Percentiles rank a stretch among this genome's conserved stretches.
Conservation (phyloP, 2,113 vertebrate genomes). For the Bombycilla garrulus region DNA sequence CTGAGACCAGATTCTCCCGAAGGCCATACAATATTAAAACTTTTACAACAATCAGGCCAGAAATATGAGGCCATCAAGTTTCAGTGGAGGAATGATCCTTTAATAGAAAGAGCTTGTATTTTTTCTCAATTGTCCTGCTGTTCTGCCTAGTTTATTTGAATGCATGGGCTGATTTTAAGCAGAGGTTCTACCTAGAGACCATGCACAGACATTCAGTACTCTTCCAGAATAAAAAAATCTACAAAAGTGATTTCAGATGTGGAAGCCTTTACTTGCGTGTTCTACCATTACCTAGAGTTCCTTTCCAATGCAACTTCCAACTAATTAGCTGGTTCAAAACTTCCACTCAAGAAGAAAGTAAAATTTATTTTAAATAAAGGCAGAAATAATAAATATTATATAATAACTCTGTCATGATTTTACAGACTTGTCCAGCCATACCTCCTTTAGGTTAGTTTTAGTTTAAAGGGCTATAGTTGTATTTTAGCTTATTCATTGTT, state of each 20-base stretch:
- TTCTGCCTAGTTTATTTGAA: background rate
- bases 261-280: background rate
- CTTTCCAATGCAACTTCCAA: background rate
- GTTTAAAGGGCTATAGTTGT: background rate
- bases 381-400: background rate
- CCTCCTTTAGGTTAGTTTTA: background rate
- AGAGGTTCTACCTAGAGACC: background rate
- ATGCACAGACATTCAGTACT: background rate
- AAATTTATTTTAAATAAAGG: background rate
- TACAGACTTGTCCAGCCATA: background rate
- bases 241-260: background rate
- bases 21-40: background rate
- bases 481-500: background rate
- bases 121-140: background rate
- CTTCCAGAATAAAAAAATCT: background rate
- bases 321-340: background rate
- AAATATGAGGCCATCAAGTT: background rate
- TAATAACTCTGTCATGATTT: background rate
- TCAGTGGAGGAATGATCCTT: background rate
- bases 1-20: background rate
- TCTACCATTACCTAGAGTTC: background rate
- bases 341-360: background rate
- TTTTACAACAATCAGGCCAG: background rate
- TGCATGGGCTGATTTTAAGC: background rate
- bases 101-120: background rate